Percentiles rank a stretch among this genome's conserved stretches.
Conservation (phyloP, 2,888 invertebrate genomes). For the Muscina levida region DNA sequence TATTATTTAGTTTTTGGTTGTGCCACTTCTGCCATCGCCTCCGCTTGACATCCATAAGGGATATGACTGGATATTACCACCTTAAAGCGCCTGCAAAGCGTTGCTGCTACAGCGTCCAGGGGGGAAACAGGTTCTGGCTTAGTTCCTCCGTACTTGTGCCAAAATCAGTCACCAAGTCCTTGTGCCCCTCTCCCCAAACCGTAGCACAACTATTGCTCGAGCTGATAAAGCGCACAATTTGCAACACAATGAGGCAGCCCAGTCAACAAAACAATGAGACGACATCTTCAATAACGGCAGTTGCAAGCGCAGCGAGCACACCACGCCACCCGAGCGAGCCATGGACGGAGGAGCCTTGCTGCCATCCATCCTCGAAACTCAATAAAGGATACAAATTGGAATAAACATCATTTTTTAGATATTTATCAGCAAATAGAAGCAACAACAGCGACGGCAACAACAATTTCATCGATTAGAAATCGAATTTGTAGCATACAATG, state of each 20-base stretch:
- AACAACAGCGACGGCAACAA: slow-evolving; percentile 69
- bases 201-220: background rate
- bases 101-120: slow-evolving; percentile 21
- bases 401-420: slow-evolving; percentile 76
- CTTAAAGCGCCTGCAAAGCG: slow-evolving; percentile 28
- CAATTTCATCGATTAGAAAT: slow-evolving; percentile 77
- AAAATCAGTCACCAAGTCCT: background rate
- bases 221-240: slow-evolving; percentile 6
- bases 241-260: background rate
- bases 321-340: slow-evolving; percentile 15
- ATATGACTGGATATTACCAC: slow-evolving; percentile 31
- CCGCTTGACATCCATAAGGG: slow-evolving; percentile 49
- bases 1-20: slow-evolving; percentile 39
- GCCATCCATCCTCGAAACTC: slow-evolving; percentile 34
- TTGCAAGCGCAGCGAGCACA: too few relatives aligned
- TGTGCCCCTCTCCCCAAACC: slow-evolving; percentile 5
- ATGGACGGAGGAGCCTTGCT: background rate
- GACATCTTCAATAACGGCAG: slow-evolving; percentile 47
- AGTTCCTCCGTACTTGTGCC: background rate
- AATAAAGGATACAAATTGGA: slow-evolving; percentile 70
- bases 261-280: slow-evolving; percentile 33
- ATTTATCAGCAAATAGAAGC: slow-evolving; percentile 77
- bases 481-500: slow-evolving; percentile 67
- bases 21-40: slow-evolving; percentile 49
- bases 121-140: slow-evolving; percentile 50